Base-by-base conservation (phyloP, 2,888 invertebrate genomes). In the Aplocera efformata region DNA sequence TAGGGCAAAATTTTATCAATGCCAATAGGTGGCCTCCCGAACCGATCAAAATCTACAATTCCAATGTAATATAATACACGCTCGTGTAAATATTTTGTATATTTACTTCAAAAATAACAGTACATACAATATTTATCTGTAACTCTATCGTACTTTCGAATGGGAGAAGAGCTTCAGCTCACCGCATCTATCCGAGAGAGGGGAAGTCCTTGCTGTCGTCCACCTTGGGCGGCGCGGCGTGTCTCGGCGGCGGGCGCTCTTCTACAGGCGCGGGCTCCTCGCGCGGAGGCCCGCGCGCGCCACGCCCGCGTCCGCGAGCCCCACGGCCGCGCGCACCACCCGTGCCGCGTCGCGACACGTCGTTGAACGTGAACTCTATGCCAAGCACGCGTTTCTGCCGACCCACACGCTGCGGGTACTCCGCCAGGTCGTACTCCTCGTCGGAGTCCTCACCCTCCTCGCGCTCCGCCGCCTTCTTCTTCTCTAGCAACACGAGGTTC, bases 151-250 rank as follows among this genome's bases (percentile, higher is more conserved):
- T 76, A 75, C 68, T 74, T 67, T 72, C 72, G 65, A 82, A 83
- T 74, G 78, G 85, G 81, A 82, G 83, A 70, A 73, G 77, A 79
- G 72, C 69, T 50, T 67, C 58, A 68, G 78, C 82, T 79, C 80
- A 74, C 73, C 65, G 69, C 60, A 71, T 78, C 78, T 94, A 95
- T 83, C 96, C 95, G 79, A 98, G 92, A 75, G 96, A 96, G 62
- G 98, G 98, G 89, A 98, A 98, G 88, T 97, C 97, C 82, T 94
- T 94, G 90, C 96, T 97, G 88, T 98, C 97, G 78, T 97, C 97
- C 56, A 98, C 96, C 83, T 97, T 96, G 10, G 97, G 96, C 58
- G 94, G 93, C 47, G 88, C 75, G 21, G 65, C 74, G 49, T 63
- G 63, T 47, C 79, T 75, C 49, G 69, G 68, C 45, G 48, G 57